Evolutionary conservation across 1,140 invertebrate species (phyloP).

Genomic region (Panagrolaimus sp.): DNA sequence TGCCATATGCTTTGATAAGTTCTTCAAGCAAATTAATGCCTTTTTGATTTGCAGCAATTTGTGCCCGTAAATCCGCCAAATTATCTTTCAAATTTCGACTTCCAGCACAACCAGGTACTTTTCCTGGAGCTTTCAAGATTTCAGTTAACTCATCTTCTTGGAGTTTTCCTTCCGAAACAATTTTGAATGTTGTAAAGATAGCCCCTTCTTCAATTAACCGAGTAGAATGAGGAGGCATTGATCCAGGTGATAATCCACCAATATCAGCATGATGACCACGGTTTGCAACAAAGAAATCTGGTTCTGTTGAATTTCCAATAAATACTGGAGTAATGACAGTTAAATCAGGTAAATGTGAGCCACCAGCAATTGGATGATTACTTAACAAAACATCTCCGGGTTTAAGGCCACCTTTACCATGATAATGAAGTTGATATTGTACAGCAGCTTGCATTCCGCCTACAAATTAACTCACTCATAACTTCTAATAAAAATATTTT

Average conservation of each 20-base stretch:
- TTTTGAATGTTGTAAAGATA: constrained; percentile 83
- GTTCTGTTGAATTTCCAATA: constrained; percentile 34
- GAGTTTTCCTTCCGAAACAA: constrained; percentile 73
- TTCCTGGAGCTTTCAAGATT: constrained; percentile 71
- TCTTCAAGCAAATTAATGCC: constrained; percentile 82
- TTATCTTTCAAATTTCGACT: constrained; percentile 80
- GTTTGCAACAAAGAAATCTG: constrained; percentile 92
- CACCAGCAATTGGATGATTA: constrained; percentile 93
- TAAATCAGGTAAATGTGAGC: constrained; percentile 93
- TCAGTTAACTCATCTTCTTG: constrained; percentile 68
- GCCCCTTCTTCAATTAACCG: constrained; percentile 78
- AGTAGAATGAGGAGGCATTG: constrained; percentile 95
- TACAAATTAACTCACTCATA: no score
- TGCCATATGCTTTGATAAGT: constrained; percentile 79
- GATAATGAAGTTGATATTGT: constrained; percentile 50
- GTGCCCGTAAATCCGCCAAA: constrained; percentile 87
- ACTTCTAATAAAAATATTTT: no score
- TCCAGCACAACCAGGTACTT: constrained; percentile 64
- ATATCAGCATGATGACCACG: constrained; percentile 98
- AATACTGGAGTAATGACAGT: constrained; percentile 91
- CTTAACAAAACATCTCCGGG: constrained; percentile 86
- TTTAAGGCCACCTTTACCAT: constrained; percentile 65
- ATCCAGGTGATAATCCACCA: constrained; percentile 92
- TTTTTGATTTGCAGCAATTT: constrained; percentile 87
- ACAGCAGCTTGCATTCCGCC: constrained; percentile 57